Base-by-base conservation (phyloP, 2,113 vertebrate genomes). In the Phocoena phocoena region DNA sequence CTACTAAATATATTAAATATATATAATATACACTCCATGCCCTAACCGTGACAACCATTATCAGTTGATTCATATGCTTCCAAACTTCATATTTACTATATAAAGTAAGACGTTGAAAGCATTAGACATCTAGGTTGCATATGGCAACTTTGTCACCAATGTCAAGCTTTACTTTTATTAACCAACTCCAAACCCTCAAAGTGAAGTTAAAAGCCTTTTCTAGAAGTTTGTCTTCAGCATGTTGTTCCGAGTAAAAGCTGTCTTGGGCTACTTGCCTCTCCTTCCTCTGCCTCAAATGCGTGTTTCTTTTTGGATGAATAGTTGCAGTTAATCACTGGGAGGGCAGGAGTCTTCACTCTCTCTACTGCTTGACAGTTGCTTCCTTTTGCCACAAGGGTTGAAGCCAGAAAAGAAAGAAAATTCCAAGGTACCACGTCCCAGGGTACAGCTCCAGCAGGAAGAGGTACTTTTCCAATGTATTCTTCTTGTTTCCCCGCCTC, bases 351-450 rank as follows among this genome's bases (percentile, higher is more conserved):
- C 31, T 90, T 85, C 38, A n/a, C 21, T 74, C 55, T 82, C 58
- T 60, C 31, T 67, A 55, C 44, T 38, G n/a, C 87, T 74, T 50
- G 44, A 82, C 47, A 81, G 4, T 36, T 47, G 47, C 44, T 74
- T 92, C 31, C 58, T 92, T 83, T 88, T 81, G 25, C 65, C 55
- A 36, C 60, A 83, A 33, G 38, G 14, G 31, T 41, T 20, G 55
- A 92, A 82, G 67, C 67, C 88, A 74, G 58, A 94, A 67, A 88
- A 74, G 58, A 81, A 96, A 91, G 38, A 31, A 82, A 88, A 76
- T 82, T 60, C 82, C 68, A 82, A 50, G 62, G 26, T 68, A 41
- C 50, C 10, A 6, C 67, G 23, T 91, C 21, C 55, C 60, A 28
- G 53, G 76, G 50, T 80, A 36, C 31, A 65, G 33, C 38, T 87